Conservation (phyloP, 2,888 invertebrate species). For the Cryptocheilus praepositus region DNA sequence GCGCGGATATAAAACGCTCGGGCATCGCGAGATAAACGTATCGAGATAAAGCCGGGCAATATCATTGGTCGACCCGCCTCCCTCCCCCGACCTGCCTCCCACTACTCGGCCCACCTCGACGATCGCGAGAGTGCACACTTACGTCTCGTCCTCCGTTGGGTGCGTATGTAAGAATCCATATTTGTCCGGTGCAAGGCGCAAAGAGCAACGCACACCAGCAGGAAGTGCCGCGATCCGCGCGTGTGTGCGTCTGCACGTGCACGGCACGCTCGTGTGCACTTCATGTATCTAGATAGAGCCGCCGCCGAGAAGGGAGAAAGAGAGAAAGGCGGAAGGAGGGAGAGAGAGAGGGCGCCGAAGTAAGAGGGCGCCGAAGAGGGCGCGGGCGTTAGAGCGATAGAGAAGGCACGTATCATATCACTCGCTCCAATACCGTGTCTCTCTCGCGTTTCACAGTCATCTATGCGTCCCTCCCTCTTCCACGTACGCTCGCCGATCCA, state of each 20-base stretch:
- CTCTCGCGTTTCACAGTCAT: slow-evolving; percentile 19
- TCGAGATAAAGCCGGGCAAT: slow-evolving; percentile 69
- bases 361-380: background rate
- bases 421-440: slow-evolving; percentile 17
- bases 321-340: background rate
- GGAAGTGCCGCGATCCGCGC: background rate
- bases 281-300: background rate
- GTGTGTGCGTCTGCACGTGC: background rate
- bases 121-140: slow-evolving; percentile 23
- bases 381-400: background rate
- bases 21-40: slow-evolving; percentile 67
- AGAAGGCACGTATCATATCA: background rate
- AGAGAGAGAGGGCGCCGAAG: background rate
- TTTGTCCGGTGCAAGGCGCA: slow-evolving; percentile 47
- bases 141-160: slow-evolving; percentile 31
- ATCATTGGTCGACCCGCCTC: slow-evolving; percentile 64
- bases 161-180: slow-evolving; percentile 53
- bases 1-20: slow-evolving; percentile 62
- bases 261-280: too few relatives aligned
- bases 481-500: background rate
- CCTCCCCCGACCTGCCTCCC: slow-evolving; percentile 28
- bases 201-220: slow-evolving; percentile 4
- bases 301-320: background rate
- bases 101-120: slow-evolving; percentile 20
- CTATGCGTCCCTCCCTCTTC: slow-evolving; percentile 18